phyloP scores from a whole-genome alignment of 2,797 vertebrate genomes.

The Gallinago nigripennis region DNA sequence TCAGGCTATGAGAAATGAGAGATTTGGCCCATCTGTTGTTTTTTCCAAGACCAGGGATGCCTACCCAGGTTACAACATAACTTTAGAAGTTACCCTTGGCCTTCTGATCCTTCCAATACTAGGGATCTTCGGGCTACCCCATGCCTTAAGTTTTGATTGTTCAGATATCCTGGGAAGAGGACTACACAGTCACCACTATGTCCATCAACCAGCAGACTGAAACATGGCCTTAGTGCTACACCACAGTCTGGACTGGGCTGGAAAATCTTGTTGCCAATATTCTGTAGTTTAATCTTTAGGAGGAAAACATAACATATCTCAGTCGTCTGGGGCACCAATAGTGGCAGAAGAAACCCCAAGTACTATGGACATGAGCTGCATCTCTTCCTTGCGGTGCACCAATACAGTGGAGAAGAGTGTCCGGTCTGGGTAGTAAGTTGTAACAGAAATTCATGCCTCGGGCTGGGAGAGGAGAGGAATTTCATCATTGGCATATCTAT shows the following conservation, averaged over 20 bases:
- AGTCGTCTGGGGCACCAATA: not conserved
- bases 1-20: not conserved
- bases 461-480: not conserved
- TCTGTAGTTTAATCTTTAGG: not conserved
- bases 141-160: not conserved
- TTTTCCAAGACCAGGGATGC: not conserved
- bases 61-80: not conserved
- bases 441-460: not conserved
- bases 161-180: not conserved
- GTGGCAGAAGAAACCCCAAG: not conserved
- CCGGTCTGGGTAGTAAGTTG: not conserved
- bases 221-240: not conserved
- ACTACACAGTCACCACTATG: fast-evolving
- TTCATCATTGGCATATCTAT: not conserved
- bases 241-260: not conserved
- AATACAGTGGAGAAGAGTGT: not conserved
- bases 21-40: not conserved
- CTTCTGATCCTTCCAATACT: not conserved
- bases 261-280: not conserved
- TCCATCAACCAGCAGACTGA: not conserved
- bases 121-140: not conserved
- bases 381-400: not conserved
- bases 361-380: not conserved
- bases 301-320: not conserved
- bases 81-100: not conserved